Percentiles rank a stretch among this genome's conserved stretches.
These are phyloP conservation scores for Oryzias celebensis DNA, from an alignment of 2,113 vertebrate species.

Conservation along the genomic window DNA sequence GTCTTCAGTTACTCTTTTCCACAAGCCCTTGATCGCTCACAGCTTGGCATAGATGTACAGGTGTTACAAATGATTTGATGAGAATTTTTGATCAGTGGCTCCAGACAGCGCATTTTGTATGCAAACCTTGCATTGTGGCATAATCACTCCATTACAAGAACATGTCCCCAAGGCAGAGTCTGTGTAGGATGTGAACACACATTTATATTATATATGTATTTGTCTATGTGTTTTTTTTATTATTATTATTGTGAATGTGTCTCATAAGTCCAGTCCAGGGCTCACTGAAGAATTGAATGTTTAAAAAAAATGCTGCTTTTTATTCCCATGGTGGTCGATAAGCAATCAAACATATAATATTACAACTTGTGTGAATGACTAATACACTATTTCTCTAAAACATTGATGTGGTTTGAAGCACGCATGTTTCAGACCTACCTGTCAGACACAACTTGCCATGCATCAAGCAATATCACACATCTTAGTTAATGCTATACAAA, in stretches of 20 bases:
- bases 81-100: conserved; percentile 70
- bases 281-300: conserved; percentile 25
- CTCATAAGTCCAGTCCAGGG: conserved; percentile 12
- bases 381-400: too few relatives aligned
- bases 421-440: too few relatives aligned
- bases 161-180: conserved; percentile 68
- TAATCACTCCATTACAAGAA: conserved; percentile 80
- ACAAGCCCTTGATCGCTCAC: conserved; percentile 37
- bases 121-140: conserved; percentile 74
- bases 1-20: conserved; percentile 28
- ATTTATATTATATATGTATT: conserved; percentile 61
- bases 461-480: too few relatives aligned
- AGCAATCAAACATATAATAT: too few relatives aligned
- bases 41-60: conserved; percentile 55
- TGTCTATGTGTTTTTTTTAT: conserved; percentile 43
- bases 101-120: conserved; percentile 67
- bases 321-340: too few relatives aligned
- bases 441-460: too few relatives aligned
- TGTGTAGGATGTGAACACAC: conserved; percentile 60
- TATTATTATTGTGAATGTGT: conserved; percentile 13
- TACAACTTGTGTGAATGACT: too few relatives aligned
- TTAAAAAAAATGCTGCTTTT: too few relatives aligned
- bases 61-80: conserved; percentile 59
- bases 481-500: too few relatives aligned
- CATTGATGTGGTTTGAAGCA: too few relatives aligned